Evolutionary conservation across 2,113 vertebrate genomes (phyloP).

Genomic region (Camelus bactrianus): DNA sequence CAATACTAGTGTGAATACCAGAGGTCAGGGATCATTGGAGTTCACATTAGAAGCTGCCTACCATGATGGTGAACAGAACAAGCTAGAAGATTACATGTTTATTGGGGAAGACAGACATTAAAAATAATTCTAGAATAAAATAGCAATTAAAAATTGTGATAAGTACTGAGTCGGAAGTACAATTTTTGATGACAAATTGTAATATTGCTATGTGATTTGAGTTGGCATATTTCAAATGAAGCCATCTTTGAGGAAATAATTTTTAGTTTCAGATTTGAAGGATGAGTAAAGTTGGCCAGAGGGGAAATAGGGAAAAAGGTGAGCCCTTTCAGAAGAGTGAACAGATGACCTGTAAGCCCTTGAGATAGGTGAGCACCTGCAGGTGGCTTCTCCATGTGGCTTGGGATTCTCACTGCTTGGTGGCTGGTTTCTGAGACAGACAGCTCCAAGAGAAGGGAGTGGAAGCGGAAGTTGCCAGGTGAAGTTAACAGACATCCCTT

Average conservation of each 20-base stretch:
- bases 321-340: background rate
- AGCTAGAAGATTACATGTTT: background rate
- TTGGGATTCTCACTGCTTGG: background rate
- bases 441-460: background rate
- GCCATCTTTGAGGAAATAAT: background rate
- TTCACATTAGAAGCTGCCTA: background rate
- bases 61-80: background rate
- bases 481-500: background rate
- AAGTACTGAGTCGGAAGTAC: background rate
- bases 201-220: background rate
- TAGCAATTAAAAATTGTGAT: background rate
- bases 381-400: background rate
- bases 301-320: background rate
- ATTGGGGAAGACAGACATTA: background rate
- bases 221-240: background rate
- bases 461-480: background rate
- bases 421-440: background rate
- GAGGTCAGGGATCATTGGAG: background rate
- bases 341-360: background rate
- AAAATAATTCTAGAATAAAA: conserved; percentile 41
- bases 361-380: background rate
- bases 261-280: background rate
- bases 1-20: background rate
- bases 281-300: background rate
- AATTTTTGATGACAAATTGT: background rate